Conservation (phyloP, 2,113 vertebrate genomes). For the Montifringilla adamsi region DNA sequence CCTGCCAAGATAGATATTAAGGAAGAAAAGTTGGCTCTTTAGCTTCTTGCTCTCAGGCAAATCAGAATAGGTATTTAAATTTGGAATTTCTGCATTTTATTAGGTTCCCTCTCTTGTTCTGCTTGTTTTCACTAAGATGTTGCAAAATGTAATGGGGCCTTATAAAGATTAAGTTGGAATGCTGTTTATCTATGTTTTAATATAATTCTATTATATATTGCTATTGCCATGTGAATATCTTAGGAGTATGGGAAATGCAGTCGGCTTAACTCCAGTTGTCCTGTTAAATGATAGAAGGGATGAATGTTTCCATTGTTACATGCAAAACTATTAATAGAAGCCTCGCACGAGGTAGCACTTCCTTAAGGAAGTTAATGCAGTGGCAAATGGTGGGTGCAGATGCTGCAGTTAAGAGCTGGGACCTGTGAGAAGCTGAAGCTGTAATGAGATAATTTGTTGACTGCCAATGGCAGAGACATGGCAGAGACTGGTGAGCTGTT, state of each 20-base stretch:
- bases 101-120: background rate
- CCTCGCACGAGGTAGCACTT: background rate
- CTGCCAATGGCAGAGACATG: accelerated
- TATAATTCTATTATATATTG: background rate
- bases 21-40: background rate
- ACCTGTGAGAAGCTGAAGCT: background rate
- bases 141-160: background rate
- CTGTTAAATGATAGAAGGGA: background rate
- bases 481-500: background rate
- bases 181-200: background rate
- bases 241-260: background rate
- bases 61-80: background rate
- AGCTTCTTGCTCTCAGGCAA: background rate
- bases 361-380: background rate
- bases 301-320: background rate
- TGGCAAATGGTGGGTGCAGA: background rate
- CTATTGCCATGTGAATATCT: background rate
- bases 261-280: background rate
- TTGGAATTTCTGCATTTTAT: background rate
- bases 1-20: background rate
- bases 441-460: background rate
- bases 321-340: background rate
- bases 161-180: background rate
- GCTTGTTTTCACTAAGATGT: background rate
- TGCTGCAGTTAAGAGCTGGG: background rate